A percentile compares a stretch with the other conserved stretches of the same genome.
These are phyloP conservation scores for Lottia gigantea DNA, from an alignment of 2,888 invertebrate genomes.

Conservation along the genomic window DNA sequence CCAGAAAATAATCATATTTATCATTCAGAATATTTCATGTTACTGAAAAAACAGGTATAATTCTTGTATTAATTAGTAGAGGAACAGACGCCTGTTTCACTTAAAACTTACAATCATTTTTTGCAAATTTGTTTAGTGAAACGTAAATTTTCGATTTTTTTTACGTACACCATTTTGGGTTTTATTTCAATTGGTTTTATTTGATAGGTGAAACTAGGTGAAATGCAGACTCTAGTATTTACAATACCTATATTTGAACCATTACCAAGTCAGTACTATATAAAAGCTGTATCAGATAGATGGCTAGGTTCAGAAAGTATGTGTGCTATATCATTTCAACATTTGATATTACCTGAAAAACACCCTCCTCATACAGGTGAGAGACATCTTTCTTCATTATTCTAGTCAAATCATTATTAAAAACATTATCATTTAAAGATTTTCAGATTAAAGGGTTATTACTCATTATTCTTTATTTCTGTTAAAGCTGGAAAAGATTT, in stretches of 20 bases:
- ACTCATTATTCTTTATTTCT: too few species aligned
- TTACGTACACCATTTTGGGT: too few species aligned
- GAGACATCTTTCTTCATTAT: not conserved
- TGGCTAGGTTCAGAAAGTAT: conserved; percentile 77
- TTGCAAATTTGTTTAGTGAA: too few species aligned
- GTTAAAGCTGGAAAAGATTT: too few species aligned
- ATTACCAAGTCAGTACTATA: conserved; percentile 90
- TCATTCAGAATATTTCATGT: conserved; percentile 91
- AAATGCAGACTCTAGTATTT: conserved; percentile 87
- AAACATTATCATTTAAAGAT: not conserved
- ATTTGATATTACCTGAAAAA: conserved; percentile 88
- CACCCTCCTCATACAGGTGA: conserved; percentile 91
- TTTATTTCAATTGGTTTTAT: too few species aligned
- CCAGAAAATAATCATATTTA: conserved; percentile 93
- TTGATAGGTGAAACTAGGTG: conserved; percentile 77
- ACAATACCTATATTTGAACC: conserved; percentile 92
- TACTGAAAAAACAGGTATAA: conserved; percentile 81
- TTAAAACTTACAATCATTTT: not conserved
- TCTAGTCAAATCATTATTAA: not conserved
- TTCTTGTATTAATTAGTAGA: too few species aligned
- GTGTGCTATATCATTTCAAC: conserved; percentile 77
- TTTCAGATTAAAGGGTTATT: too few species aligned
- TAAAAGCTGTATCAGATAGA: conserved; percentile 87
- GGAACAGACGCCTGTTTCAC: too few species aligned
- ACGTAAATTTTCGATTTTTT: too few species aligned